Conservation (phyloP, 2,888 invertebrate genomes). For the Pecten maximus region DNA sequence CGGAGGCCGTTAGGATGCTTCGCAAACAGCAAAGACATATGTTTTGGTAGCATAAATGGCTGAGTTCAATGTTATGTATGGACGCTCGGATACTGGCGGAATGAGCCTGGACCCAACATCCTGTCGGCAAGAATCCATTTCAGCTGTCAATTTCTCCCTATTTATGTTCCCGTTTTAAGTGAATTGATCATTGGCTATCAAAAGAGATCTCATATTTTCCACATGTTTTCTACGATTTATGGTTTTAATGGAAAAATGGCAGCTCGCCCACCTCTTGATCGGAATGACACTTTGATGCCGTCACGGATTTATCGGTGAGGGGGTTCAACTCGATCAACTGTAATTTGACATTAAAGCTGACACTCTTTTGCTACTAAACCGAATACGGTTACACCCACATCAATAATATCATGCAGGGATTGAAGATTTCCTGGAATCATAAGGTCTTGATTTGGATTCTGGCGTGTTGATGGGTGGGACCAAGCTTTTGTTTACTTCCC, state of each 20-base stretch:
- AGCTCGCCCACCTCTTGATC: neutral
- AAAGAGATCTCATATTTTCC: slow-evolving; percentile 22
- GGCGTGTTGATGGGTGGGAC: neutral
- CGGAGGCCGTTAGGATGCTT: neutral
- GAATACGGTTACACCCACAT: neutral
- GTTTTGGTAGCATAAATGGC: neutral
- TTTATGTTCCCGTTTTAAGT: slow-evolving; percentile 47
- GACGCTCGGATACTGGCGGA: neutral
- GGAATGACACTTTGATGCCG: slow-evolving; percentile 17
- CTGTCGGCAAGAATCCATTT: slow-evolving; percentile 43
- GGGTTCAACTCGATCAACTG: neutral
- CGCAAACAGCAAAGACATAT: slow-evolving; percentile 4
- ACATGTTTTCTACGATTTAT: slow-evolving; percentile 8
- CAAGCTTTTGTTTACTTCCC: neutral
- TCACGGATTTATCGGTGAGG: slow-evolving; percentile 13
- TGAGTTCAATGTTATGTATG: neutral
- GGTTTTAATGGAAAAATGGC: slow-evolving; percentile 31
- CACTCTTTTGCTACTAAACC: neutral
- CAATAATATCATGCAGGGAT: neutral
- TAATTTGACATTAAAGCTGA: neutral
- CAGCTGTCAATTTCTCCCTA: slow-evolving; percentile 44
- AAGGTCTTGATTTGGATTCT: neutral
- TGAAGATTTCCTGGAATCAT: neutral
- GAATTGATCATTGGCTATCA: slow-evolving; percentile 41
- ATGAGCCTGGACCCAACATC: neutral